Percentiles rank a stretch among this genome's conserved stretches.
Evolutionary conservation across 2,888 invertebrate species (phyloP).

Genomic region (Salpingus planirostris): DNA sequence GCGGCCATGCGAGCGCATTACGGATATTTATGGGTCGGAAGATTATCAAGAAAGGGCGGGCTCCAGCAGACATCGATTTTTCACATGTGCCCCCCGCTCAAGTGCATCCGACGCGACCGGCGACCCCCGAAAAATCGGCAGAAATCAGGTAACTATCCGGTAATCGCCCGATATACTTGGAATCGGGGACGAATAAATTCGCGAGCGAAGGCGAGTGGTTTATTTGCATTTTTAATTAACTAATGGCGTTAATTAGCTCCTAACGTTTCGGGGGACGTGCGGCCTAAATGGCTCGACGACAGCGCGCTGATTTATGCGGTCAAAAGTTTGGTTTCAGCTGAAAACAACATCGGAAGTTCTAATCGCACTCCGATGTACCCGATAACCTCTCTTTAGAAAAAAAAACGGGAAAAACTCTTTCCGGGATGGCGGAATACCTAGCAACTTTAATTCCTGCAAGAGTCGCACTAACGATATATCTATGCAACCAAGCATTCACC

Average conservation of each 20-base stretch:
- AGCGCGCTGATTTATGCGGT: not conserved
- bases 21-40: slow-evolving; percentile 39
- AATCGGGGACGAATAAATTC: slow-evolving; percentile 1
- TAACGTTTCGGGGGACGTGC: not conserved
- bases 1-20: slow-evolving; percentile 40
- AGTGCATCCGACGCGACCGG: slow-evolving; percentile 23
- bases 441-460: too few relatives aligned
- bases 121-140: not conserved
- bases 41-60: slow-evolving; percentile 41
- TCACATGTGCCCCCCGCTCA: slow-evolving; percentile 34
- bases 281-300: not conserved
- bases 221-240: not conserved
- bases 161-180: too few relatives aligned
- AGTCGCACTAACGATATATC: too few relatives aligned
- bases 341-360: too few relatives aligned
- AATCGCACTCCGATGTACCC: too few relatives aligned
- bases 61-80: slow-evolving; percentile 39
- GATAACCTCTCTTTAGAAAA: too few relatives aligned
- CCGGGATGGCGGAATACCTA: too few relatives aligned
- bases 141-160: not conserved
- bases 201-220: not conserved
- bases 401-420: too few relatives aligned
- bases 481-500: too few relatives aligned
- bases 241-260: not conserved
- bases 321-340: not conserved